Conservation (phyloP, 2,888 invertebrate species). For the Epistrophe grossulariae region DNA sequence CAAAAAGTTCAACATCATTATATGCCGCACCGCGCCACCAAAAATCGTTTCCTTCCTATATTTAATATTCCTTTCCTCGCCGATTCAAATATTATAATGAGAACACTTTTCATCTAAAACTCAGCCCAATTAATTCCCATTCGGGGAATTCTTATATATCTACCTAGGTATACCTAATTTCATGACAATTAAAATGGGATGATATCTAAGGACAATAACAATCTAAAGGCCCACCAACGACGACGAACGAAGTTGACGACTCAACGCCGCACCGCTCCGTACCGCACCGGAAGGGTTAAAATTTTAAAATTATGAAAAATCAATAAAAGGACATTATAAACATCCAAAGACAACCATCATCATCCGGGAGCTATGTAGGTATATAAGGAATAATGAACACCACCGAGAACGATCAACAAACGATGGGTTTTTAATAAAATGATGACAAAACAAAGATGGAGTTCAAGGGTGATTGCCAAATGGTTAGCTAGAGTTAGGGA, state of each 20-base stretch:
- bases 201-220: slow-evolving; percentile 48
- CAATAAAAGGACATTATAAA: slow-evolving; percentile 60
- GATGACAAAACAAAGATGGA: slow-evolving; percentile 65
- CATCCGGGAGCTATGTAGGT: background rate
- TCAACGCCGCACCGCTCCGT: background rate
- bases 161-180: slow-evolving; percentile 60
- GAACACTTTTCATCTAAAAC: slow-evolving; percentile 8
- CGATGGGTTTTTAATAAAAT: slow-evolving; percentile 31
- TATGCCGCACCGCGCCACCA: background rate
- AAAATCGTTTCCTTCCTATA: slow-evolving; percentile 19
- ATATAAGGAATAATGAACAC: slow-evolving; percentile 44
- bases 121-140: slow-evolving; percentile 56
- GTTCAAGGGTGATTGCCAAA: slow-evolving; percentile 63
- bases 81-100: slow-evolving; percentile 44
- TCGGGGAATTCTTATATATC: background rate
- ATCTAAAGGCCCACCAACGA: slow-evolving; percentile 10
- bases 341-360: slow-evolving; percentile 36
- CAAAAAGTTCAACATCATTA: slow-evolving; percentile 62
- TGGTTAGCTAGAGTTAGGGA: slow-evolving; percentile 18
- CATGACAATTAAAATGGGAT: slow-evolving; percentile 69
- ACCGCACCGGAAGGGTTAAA: slow-evolving; percentile 64
- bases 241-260: background rate
- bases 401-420: slow-evolving; percentile 45
- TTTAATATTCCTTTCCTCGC: slow-evolving; percentile 34
- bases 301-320: slow-evolving; percentile 69